phyloP scores from a whole-genome alignment of 1,140 invertebrate species.

The Polypedilum vanderplanki region DNA sequence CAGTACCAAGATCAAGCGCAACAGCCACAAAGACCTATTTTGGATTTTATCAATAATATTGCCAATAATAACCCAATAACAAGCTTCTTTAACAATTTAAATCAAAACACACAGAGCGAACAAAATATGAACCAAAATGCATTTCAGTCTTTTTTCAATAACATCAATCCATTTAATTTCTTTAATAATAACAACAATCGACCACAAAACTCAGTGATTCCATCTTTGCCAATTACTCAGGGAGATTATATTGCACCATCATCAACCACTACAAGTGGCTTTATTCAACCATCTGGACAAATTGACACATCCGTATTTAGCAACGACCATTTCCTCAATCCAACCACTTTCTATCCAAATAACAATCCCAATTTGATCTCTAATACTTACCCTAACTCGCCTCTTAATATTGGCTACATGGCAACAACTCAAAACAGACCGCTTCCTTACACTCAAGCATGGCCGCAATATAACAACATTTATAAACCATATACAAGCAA shows the following conservation, averaged over 20 bases:
- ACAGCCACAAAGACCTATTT: neutral
- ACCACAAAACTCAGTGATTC: neutral
- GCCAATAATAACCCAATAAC: constrained; percentile 21
- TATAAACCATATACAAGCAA: neutral
- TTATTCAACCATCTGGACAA: neutral
- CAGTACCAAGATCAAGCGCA: neutral
- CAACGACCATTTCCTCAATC: constrained; percentile 22
- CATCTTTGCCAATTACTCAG: neutral
- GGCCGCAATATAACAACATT: neutral
- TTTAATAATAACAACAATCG: constrained; percentile 24
- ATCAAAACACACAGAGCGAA: neutral
- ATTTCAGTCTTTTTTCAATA: neutral
- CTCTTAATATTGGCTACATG: neutral
- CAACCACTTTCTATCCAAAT: neutral
- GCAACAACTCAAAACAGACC: too few species aligned
- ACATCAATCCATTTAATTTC: constrained; percentile 17
- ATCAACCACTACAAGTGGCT: neutral
- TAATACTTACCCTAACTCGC: neutral
- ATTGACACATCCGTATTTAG: neutral
- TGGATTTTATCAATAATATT: neutral
- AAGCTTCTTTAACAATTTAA: neutral
- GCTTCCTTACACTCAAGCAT: neutral
- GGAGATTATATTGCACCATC: neutral
- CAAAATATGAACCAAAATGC: neutral
- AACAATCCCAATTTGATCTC: neutral